Evolutionary conservation across 2,888 invertebrate species (phyloP), one percentile per base, ranked within the genome.

Genomic region (Parascotia fuliginaria): DNA sequence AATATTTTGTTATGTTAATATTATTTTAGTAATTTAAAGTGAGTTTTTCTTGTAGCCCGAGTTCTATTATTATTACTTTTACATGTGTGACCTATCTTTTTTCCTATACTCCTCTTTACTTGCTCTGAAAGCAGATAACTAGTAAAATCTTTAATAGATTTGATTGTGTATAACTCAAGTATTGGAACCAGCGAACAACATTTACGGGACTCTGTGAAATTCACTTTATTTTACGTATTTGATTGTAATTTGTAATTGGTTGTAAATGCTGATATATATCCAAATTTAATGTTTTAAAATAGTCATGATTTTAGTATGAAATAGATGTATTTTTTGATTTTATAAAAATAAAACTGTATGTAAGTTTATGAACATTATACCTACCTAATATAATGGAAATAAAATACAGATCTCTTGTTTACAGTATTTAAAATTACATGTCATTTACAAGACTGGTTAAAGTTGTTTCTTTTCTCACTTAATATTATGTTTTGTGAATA

Each of bases 381-480:
- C 65, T 77, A 75, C 72, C 65, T 75, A 77, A 70, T 79, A 70
- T 83, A 84, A 81, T 79, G 77, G 79, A 85, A 81, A 81, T 79
- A 75, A 75, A 82, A 81, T 70, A 80, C 81, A 83, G 91, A 92
- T 91, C 91, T 91, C 91, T 90, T 86, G 85, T 89, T 89, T 89
- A 85, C 92, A 91, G 90, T 90, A 89, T 91, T 91, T 87, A 83
- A 86, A 88, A 91, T 89, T 89, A 91, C 83, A 90, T 83, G 89
- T 90, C 87, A 88, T 91, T 91, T 90, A 88, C 87, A 90, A 89
- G 87, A 89, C 86, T 87, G 86, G 83, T 78, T 79, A 67, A 45
- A 53, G 61, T 79, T 53, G 95, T 94, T 85, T 96, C 95, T 92
- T 96, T 42, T 95, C 19, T n/a, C n/a, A n/a, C n/a, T n/a, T n/a